These are phyloP conservation scores for Dendrolimus punctatus DNA, from an alignment of 1,140 invertebrate species.

Conservation along the genomic window DNA sequence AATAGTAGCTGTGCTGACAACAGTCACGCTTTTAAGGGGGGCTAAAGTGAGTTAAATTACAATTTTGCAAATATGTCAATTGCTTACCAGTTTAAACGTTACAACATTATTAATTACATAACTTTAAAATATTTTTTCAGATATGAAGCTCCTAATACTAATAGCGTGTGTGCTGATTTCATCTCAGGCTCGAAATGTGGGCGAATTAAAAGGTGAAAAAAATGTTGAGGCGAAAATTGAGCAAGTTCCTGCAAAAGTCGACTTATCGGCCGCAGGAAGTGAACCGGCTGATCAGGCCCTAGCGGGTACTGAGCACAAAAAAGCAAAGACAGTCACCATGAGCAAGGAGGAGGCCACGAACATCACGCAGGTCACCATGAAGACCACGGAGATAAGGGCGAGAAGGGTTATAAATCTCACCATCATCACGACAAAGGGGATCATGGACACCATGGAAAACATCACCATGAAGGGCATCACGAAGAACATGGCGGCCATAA, in stretches of 20 bases:
- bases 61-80: not conserved
- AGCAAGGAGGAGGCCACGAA: constrained; percentile 76
- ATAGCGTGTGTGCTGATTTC: constrained; percentile 29
- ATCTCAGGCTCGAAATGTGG: constrained; percentile 40
- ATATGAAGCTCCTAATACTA: constrained; percentile 55
- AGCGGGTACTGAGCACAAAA: constrained; percentile 69
- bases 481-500: constrained; percentile 82
- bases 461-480: constrained; percentile 80
- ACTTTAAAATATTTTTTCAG: constrained; percentile 19
- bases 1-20: constrained; percentile 24
- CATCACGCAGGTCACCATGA: constrained; percentile 76
- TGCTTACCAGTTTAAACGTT: no score
- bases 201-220: constrained; percentile 28
- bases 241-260: constrained; percentile 8
- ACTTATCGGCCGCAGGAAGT: constrained; percentile 19
- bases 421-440: constrained; percentile 80
- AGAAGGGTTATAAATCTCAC: constrained; percentile 78
- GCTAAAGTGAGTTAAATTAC: constrained; percentile 19
- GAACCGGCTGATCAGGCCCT: constrained; percentile 47
- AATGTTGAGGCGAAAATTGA: constrained; percentile 6
- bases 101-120: no score
- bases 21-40: constrained; percentile 27
- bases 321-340: constrained; percentile 68
- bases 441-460: constrained; percentile 81
- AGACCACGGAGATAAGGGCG: constrained; percentile 76